These are phyloP conservation scores for Doryteuthis pealeii DNA, from an alignment of 1,140 invertebrate genomes.

Conservation along the genomic window DNA sequence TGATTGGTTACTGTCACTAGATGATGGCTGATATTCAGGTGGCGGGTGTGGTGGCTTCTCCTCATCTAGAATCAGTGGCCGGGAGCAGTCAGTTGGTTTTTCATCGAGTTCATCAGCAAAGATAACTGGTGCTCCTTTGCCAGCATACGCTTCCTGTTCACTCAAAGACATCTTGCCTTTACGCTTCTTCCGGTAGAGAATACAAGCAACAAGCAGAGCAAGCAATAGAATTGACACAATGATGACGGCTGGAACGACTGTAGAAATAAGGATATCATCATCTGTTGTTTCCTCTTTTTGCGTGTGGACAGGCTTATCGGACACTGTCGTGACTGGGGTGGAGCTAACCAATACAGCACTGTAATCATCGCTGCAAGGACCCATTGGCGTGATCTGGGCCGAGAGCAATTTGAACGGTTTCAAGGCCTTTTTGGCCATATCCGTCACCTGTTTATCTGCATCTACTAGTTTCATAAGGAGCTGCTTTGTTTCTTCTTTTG, in stretches of 20 bases:
- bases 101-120: slow-evolving; percentile 91
- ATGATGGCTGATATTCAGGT: slow-evolving; percentile 72
- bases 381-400: slow-evolving; percentile 71
- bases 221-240: slow-evolving; percentile 86
- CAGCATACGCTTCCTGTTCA: slow-evolving; percentile 71
- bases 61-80: slow-evolving; percentile 89
- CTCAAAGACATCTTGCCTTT: slow-evolving; percentile 79
- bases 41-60: slow-evolving; percentile 86
- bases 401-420: slow-evolving; percentile 69
- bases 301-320: neutral
- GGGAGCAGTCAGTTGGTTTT: slow-evolving; percentile 78
- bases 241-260: slow-evolving; percentile 85
- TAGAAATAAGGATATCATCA: slow-evolving; percentile 86
- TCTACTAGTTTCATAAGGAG: slow-evolving; percentile 68
- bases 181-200: slow-evolving; percentile 79
- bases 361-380: slow-evolving; percentile 67
- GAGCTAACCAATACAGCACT: slow-evolving; percentile 27
- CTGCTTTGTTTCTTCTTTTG: slow-evolving; percentile 72
- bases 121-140: slow-evolving; percentile 90
- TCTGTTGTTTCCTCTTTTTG: slow-evolving; percentile 27
- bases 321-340: neutral
- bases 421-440: slow-evolving; percentile 72
- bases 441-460: slow-evolving; percentile 60
- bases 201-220: slow-evolving; percentile 83
- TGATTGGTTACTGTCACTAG: slow-evolving; percentile 53